Conservation (phyloP, 1,140 invertebrate genomes). For the Idris sp. region DNA sequence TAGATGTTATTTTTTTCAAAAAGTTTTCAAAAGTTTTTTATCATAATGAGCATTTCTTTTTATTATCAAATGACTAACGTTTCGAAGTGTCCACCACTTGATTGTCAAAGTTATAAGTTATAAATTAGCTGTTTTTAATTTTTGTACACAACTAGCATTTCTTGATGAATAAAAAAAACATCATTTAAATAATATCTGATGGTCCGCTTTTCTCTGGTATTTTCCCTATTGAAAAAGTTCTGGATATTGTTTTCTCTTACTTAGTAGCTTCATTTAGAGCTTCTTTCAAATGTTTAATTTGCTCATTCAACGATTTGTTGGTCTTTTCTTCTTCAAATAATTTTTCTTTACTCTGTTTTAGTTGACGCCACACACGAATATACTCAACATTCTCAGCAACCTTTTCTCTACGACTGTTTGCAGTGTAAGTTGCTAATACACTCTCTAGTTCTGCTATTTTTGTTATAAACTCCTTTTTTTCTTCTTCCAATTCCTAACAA, state of each 20-base stretch:
- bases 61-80: too few relatives aligned
- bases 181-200: too few relatives aligned
- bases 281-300: constrained; percentile 68
- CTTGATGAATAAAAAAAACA: too few relatives aligned
- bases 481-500: constrained; percentile 63
- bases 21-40: too few relatives aligned
- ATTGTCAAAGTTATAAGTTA: too few relatives aligned
- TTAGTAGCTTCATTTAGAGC: constrained; percentile 65
- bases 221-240: too few relatives aligned
- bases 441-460: constrained; percentile 70
- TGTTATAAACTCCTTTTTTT: constrained; percentile 67
- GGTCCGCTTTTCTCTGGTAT: too few relatives aligned
- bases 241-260: constrained; percentile 52
- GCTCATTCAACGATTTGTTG: constrained; percentile 64
- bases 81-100: too few relatives aligned
- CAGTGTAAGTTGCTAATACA: constrained; percentile 55
- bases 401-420: constrained; percentile 68
- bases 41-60: too few relatives aligned
- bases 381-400: constrained; percentile 74
- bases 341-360: constrained; percentile 73
- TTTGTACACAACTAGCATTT: too few relatives aligned
- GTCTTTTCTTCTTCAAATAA: constrained; percentile 54
- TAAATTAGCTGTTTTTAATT: too few relatives aligned
- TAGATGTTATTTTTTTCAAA: too few relatives aligned
- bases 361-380: constrained; percentile 72